Evolutionary conservation across 2,888 invertebrate genomes (phyloP), one percentile per base, ranked within the genome.

Genomic region (Sarcophaga carnaria): DNA sequence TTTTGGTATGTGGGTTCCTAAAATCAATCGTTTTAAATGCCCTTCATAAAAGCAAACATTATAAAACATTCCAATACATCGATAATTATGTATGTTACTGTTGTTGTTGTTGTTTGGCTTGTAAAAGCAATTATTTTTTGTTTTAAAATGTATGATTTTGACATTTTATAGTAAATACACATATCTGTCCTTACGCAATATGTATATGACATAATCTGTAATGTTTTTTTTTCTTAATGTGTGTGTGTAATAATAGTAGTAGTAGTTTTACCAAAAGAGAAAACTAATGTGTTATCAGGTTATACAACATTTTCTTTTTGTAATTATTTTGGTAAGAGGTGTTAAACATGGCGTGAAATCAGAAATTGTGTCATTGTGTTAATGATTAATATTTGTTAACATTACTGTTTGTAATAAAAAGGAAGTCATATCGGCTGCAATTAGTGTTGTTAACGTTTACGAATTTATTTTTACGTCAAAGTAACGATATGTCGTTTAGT

Each of bases 161-260:
- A 45, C 6, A 22, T 66, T 59, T 71, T 76, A 20, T 66, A 59
- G 17, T 72, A 27, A 49, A 72, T 22, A 22, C 1, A 20, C 20
- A 25, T 20, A 67, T 10, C 37, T 22, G 66, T 70, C 22, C 70
- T 80, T 80, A 80, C 80, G 76, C 75, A 84, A 84, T 76, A 22
- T 37, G 8, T 37, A 8, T 47, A 76, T 84, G 84, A 80, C 80
- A 75, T 80, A 84, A 80, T 74, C 63, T 75, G 27, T 12, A 74
- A 22, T 12, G 37, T 17, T 74, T 78, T 17, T 71, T 25, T 37
- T 10, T 37, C 37, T 37, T 37, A 37, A 20, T 54, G 54, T 54
- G 1, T 54, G 1, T 54, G 12, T 54, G 54, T 2, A 54, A 54
- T 2, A 54, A 54, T 8, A 37, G 37, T 37, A 37, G 37, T 37